Evolutionary conservation across 2,113 vertebrate species (phyloP).

Genomic region (Girardinichthys multiradiatus): DNA sequence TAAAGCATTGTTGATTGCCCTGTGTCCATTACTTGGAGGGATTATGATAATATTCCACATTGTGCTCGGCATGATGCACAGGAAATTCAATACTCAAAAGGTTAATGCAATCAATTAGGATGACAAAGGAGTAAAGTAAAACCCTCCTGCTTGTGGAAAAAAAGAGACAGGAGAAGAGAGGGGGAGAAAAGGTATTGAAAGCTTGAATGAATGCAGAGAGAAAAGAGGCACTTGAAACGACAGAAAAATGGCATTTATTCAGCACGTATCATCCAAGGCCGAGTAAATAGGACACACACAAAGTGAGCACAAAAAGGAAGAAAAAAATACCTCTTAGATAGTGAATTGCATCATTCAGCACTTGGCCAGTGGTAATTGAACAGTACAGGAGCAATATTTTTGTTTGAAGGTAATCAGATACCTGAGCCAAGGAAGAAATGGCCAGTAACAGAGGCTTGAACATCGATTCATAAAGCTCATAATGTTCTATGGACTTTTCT

Average conservation of each 20-base stretch:
- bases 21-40: slow-evolving; percentile 97
- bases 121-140: slow-evolving; percentile 99
- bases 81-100: slow-evolving; percentile 99
- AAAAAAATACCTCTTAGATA: slow-evolving; percentile 68
- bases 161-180: slow-evolving; percentile 83
- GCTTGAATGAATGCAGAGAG: slow-evolving; percentile 80
- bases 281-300: slow-evolving; percentile 61
- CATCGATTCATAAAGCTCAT: slow-evolving; percentile 67
- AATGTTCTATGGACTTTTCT: slow-evolving; percentile 66
- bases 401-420: slow-evolving; percentile 78
- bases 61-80: slow-evolving; percentile 95
- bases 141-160: slow-evolving; percentile 95
- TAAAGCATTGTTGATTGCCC: slow-evolving; percentile 95
- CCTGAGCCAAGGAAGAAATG: slow-evolving; percentile 58
- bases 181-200: slow-evolving; percentile 81
- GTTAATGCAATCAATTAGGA: slow-evolving; percentile 99
- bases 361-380: slow-evolving; percentile 73
- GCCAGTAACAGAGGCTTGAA: slow-evolving; percentile 41
- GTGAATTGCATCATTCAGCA: slow-evolving; percentile 71
- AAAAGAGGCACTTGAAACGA: slow-evolving; percentile 77
- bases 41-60: slow-evolving; percentile 99
- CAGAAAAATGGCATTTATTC: slow-evolving; percentile 82
- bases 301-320: slow-evolving; percentile 53
- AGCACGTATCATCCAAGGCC: slow-evolving; percentile 73
- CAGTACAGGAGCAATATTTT: slow-evolving; percentile 71